A percentile compares a stretch with the other conserved stretches of the same genome.
phyloP scores from a whole-genome alignment of 2,797 vertebrate genomes.

The Valencia hispanica region DNA sequence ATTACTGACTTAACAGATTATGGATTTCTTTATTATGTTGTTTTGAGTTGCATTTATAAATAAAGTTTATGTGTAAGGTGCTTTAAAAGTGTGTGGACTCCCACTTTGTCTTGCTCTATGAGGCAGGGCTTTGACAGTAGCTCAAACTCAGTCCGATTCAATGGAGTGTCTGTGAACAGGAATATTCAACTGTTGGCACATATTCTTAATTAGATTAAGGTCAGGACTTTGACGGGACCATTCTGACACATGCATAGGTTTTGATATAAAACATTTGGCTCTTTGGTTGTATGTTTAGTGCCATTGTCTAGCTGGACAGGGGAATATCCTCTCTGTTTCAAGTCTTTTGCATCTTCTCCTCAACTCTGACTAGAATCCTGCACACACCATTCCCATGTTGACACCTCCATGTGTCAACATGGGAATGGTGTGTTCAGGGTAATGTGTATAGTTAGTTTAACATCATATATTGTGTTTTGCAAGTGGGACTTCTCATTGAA shows the following conservation, averaged over 20 bases:
- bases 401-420: background rate
- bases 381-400: background rate
- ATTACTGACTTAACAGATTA: no score
- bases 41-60: no score
- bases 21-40: no score
- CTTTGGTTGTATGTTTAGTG: background rate
- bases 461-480: background rate
- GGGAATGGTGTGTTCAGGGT: background rate
- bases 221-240: background rate
- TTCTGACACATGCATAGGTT: background rate
- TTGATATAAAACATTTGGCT: background rate
- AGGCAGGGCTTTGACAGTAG: no score
- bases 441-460: background rate
- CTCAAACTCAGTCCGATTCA: background rate
- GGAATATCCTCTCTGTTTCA: background rate
- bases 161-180: background rate
- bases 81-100: no score
- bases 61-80: no score
- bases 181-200: background rate
- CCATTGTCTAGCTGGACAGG: background rate
- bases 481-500: background rate
- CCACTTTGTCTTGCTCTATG: no score
- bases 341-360: background rate
- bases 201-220: background rate
- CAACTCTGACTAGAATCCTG: background rate